These are phyloP conservation scores for Kryptolebias ocellatus DNA, from an alignment of 2,797 vertebrate species.

Conservation along the genomic window DNA sequence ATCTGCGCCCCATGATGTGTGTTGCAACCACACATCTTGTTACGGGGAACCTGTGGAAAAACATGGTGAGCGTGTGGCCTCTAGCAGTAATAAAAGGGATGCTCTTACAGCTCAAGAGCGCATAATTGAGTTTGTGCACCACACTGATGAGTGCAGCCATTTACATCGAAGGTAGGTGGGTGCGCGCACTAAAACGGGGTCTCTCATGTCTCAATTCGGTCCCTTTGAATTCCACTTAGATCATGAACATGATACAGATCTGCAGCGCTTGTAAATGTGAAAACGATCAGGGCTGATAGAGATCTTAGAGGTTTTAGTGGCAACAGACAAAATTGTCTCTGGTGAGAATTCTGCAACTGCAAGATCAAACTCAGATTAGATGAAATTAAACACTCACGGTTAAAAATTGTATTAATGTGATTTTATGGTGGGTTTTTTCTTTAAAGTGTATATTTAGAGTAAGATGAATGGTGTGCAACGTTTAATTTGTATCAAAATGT, in stretches of 20 bases:
- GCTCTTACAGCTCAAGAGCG: slow-evolving; percentile 69
- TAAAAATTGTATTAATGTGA: slow-evolving; percentile 56
- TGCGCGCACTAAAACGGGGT: slow-evolving; percentile 51
- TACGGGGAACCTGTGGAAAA: slow-evolving; percentile 51
- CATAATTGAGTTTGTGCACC: slow-evolving; percentile 72
- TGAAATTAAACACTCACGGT: slow-evolving; percentile 60
- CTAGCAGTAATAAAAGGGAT: slow-evolving; percentile 71
- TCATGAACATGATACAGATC: slow-evolving; percentile 76
- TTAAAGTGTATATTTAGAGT: slow-evolving; percentile 36
- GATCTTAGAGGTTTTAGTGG: slow-evolving; percentile 76
- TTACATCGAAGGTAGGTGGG: slow-evolving; percentile 73
- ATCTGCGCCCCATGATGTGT: slow-evolving; percentile 38
- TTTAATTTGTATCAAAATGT: slow-evolving; percentile 7
- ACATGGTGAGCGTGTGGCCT: slow-evolving; percentile 53
- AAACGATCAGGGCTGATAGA: slow-evolving; percentile 72
- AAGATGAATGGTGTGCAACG: slow-evolving; percentile 7
- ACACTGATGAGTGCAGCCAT: slow-evolving; percentile 74
- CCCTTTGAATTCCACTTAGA: slow-evolving; percentile 74
- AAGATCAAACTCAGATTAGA: slow-evolving; percentile 69
- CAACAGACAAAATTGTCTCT: slow-evolving; percentile 71
- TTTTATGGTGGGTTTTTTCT: slow-evolving; percentile 37
- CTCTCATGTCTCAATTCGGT: slow-evolving; percentile 67
- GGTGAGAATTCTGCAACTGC: slow-evolving; percentile 69
- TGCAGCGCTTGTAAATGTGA: slow-evolving; percentile 69
- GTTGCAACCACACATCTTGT: slow-evolving; percentile 42